Evolutionary conservation across 53 echinoderm and acorn worm species (phyloP).

Genomic region (Holothuria scabra): DNA sequence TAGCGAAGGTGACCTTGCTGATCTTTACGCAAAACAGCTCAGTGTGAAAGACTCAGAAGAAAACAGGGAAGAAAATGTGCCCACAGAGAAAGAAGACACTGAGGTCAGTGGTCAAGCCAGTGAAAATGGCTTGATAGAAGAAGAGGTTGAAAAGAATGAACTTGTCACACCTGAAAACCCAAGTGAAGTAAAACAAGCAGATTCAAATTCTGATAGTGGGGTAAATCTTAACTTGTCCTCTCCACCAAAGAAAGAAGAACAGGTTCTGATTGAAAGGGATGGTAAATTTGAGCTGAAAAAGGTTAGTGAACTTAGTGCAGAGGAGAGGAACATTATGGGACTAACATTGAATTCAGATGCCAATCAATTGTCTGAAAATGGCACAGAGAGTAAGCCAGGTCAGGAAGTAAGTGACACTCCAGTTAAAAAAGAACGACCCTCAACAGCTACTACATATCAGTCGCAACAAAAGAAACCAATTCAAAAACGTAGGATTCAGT

Average conservation of each 20-base stretch:
- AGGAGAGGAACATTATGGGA: slow-evolving; percentile 79
- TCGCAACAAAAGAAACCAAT: slow-evolving; percentile 39
- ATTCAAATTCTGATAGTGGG: background rate
- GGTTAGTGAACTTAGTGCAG: slow-evolving; percentile 75
- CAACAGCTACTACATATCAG: slow-evolving; percentile 73
- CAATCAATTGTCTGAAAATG: slow-evolving; percentile 3
- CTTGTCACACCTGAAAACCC: background rate
- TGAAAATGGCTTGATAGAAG: background rate
- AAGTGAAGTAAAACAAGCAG: background rate
- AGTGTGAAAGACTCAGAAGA: background rate
- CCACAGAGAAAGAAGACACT: slow-evolving; percentile 6
- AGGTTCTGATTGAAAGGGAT: slow-evolving; percentile 82
- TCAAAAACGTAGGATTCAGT: slow-evolving; percentile 66
- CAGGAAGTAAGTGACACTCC: slow-evolving; percentile 41
- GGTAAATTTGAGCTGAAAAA: slow-evolving; percentile 90
- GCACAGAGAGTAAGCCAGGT: background rate
- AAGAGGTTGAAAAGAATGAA: background rate
- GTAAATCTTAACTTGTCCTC: background rate
- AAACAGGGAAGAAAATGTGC: background rate
- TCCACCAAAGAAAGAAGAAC: slow-evolving; percentile 47
- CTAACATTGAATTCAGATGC: slow-evolving; percentile 9
- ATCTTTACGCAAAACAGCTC: slow-evolving; percentile 28
- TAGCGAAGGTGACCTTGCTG: slow-evolving; percentile 11
- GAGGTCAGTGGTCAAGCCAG: background rate
- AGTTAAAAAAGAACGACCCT: slow-evolving; percentile 63